Base-by-base conservation (phyloP, 2,797 vertebrate genomes). In the Eospalax fontanierii region DNA sequence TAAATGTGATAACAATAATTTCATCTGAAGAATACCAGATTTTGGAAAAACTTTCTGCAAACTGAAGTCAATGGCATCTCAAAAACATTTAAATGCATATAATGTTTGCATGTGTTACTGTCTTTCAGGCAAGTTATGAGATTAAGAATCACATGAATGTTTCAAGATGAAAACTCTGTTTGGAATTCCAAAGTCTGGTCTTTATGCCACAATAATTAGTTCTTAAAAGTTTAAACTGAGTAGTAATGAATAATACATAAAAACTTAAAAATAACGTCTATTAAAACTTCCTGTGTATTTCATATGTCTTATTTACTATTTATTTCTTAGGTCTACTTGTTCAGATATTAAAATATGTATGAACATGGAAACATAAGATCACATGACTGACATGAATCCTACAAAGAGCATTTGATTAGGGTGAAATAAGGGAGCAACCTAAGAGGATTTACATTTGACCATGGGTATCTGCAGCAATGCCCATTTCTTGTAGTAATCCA, bases 21-120 rank as follows among this genome's bases (percentile, higher is more conserved):
- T 89, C 24, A 78, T 54, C 28, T 82, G 59, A 95, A 91, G 38
- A 95, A 91, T 68, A 92, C 4, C 22, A 57, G 19, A 71, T 54
- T 43, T 70, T 82, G 33, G 5, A 59, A 78, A 93, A 96, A 97
- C 50, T 90, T 94, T 76, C 63, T 54, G 21, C 33, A 80, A 86
- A 91, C 11, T 38, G 2, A 97, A 97, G 6, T 71, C 38, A 94
- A 19, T 91, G 33, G 81, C 26, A 93, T 66, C 5, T 83, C 12
- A 73, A 65, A 89, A 63, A 57, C 2, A 89, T 81, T 89, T 82
- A 46, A 78, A 26, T 71, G 19, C 81, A 54, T n/a, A 33, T 50
- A 80, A 74, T n/a, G 21, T 78, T 63, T 79, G 33, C 46, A 46
- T 57, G 59, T 33, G 14, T 46, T 76, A 76, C 4, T 65, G 15